Evolutionary conservation across 2,888 invertebrate genomes (phyloP), one percentile per base, ranked within the genome.

Genomic region (Agriotes lineatus): DNA sequence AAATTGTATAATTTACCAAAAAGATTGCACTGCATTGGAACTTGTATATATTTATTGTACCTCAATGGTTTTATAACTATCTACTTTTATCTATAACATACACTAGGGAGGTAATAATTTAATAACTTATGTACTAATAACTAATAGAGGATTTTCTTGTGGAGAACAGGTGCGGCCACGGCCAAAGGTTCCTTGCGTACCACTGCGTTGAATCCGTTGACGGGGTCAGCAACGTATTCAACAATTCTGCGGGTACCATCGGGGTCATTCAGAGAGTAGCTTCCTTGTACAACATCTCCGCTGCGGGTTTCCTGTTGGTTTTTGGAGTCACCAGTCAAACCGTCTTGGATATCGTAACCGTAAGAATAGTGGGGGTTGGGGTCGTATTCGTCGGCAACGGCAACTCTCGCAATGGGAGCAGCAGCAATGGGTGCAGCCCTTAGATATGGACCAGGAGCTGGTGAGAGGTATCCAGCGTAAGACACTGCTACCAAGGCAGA

Each of bases 141-240:
- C 7, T 25, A 25, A 25, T 25, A 25, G 25, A 25, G 25, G 7
- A 25, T 3, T 3, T 3, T 7, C 7, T 25, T 25, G 3, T 25
- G 3, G 25, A 5, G 25, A 25, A 25, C 4, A 5, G 7, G 7
- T 3, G 25, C 4, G 25, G 25, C 25, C 2, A 77, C 76, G 0
- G 86, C 86, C 0, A 85, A 74, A 0, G 90, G 89, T 73, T 88
- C 89, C 75, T 87, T 88, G 82, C 87, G 88, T 0, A 90, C 90
- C 44, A 89, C 87, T 6, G 89, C 90, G 82, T 89, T 89, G 83
- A 90, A 90, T 0, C 89, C 89, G 74, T 89, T 87, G 60, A 86
- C 84, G 25, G 89, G 87, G 78, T 89, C 89, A 18, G 89, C 89
- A 33, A 85, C 85, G 79, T 88, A 88, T 74, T 87, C 86, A 6